A percentile compares a stretch with the other conserved stretches of the same genome.
Evolutionary conservation across 2,888 invertebrate genomes (phyloP).

Genomic region (Carpatolechia fugitivella): DNA sequence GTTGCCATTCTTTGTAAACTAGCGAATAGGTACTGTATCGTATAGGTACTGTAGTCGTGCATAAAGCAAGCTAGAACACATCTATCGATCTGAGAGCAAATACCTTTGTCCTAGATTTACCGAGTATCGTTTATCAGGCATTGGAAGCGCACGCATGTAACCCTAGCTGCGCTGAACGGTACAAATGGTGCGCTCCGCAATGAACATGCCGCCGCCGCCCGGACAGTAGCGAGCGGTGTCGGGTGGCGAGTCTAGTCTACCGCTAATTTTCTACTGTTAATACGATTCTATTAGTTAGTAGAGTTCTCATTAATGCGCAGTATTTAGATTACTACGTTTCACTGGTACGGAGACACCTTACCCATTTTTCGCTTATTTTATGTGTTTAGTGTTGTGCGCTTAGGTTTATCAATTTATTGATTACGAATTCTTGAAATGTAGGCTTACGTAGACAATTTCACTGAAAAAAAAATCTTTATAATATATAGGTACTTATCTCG

Average conservation of each 20-base stretch:
- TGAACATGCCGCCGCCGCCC: conserved; percentile 60
- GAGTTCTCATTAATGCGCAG: background rate
- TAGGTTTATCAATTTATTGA: too few species aligned
- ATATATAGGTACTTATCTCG: background rate
- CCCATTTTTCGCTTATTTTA: too few species aligned
- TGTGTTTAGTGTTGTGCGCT: too few species aligned
- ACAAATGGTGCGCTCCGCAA: conserved; percentile 63
- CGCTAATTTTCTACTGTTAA: background rate
- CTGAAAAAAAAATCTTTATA: too few species aligned
- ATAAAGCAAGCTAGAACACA: conserved; percentile 27
- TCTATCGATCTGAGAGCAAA: conserved; percentile 19
- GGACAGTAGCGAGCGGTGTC: conserved; percentile 49
- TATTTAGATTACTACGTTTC: background rate
- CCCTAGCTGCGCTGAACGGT: conserved; percentile 64
- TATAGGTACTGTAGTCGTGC: conserved; percentile 5
- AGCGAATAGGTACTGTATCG: background rate
- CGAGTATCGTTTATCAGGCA: conserved; percentile 56
- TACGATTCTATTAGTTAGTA: conserved; percentile 4
- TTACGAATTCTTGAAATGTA: too few species aligned
- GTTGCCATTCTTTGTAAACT: background rate
- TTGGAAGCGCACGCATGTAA: conserved; percentile 60
- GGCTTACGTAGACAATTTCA: too few species aligned
- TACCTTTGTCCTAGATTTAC: conserved; percentile 42
- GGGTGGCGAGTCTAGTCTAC: conserved; percentile 29
- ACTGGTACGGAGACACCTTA: too few species aligned